These are phyloP conservation scores for Paradoxurus hermaphroditus DNA, from an alignment of 2,113 vertebrate species.

Conservation along the genomic window DNA sequence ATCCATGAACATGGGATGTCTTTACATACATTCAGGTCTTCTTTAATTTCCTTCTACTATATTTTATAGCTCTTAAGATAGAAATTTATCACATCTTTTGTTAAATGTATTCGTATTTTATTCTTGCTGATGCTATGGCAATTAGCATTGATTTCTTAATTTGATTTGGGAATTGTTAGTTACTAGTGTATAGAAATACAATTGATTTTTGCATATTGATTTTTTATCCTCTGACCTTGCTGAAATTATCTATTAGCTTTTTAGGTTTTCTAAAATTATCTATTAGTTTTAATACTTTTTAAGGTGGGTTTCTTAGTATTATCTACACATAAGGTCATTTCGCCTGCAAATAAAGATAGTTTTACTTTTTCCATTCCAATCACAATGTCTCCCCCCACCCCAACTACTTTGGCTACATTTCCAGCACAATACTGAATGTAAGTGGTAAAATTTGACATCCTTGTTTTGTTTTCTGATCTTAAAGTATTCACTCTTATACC, in stretches of 20 bases:
- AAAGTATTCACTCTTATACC: background rate
- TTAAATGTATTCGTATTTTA: background rate
- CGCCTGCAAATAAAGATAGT: background rate
- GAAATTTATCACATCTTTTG: background rate
- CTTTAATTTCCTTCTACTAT: background rate
- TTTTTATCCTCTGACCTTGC: background rate
- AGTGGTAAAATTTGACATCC: background rate
- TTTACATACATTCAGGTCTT: background rate
- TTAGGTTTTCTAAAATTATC: background rate
- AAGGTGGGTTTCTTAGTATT: background rate
- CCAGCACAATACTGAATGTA: background rate
- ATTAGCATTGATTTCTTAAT: background rate
- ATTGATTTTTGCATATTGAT: background rate
- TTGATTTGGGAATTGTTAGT: background rate
- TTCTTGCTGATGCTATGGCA: background rate
- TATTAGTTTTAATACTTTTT: background rate
- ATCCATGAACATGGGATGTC: background rate
- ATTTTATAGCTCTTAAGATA: background rate
- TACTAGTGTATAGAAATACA: background rate
- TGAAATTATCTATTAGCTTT: background rate
- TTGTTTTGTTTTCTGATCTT: background rate
- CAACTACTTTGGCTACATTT: background rate
- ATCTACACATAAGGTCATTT: background rate
- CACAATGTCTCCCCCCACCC: background rate
- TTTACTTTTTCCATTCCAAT: background rate